Conservation (phyloP, 2,797 vertebrate genomes). For the Cirrhinus mrigala region DNA sequence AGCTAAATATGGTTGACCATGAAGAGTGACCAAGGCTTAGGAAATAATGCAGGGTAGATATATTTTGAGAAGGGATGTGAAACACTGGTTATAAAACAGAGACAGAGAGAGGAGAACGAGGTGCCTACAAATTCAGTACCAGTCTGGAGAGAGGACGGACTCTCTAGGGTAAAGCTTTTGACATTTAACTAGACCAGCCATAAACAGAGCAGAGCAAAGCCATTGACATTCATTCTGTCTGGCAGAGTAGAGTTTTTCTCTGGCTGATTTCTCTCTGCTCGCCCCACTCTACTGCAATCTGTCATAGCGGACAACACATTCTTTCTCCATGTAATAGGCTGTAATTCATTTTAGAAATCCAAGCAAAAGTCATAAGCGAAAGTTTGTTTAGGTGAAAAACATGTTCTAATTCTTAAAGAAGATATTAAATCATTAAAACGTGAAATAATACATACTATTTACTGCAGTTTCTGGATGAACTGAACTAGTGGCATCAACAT, state of each 20-base stretch:
- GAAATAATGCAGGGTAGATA: background rate
- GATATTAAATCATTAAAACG: background rate
- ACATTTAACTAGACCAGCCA: slow-evolving; percentile 74
- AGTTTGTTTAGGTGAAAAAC: slow-evolving; percentile 13
- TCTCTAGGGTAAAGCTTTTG: slow-evolving; percentile 66
- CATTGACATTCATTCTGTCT: slow-evolving; percentile 74
- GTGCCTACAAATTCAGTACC: slow-evolving; percentile 60
- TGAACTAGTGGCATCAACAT: too few relatives aligned
- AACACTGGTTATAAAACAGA: background rate
- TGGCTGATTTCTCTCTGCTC: slow-evolving; percentile 44
- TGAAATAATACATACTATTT: too few relatives aligned
- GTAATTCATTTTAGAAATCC: slow-evolving; percentile 14
- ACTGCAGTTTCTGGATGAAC: too few relatives aligned
- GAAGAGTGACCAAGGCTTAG: background rate
- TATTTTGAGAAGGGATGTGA: background rate
- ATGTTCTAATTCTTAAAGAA: slow-evolving; percentile 13
- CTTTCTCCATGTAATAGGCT: slow-evolving; percentile 28
- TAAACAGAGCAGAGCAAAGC: slow-evolving; percentile 73
- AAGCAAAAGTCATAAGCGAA: slow-evolving; percentile 23
- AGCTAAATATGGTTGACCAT: background rate
- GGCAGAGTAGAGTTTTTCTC: slow-evolving; percentile 57
- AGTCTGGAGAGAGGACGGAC: slow-evolving; percentile 36
- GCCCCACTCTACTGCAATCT: slow-evolving; percentile 42
- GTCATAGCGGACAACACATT: slow-evolving; percentile 42
- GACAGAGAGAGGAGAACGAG: slow-evolving; percentile 53